A percentile compares a stretch with the other conserved stretches of the same genome.
Evolutionary conservation across 2,113 vertebrate genomes (phyloP).

Genomic region (Rhea pennata): DNA sequence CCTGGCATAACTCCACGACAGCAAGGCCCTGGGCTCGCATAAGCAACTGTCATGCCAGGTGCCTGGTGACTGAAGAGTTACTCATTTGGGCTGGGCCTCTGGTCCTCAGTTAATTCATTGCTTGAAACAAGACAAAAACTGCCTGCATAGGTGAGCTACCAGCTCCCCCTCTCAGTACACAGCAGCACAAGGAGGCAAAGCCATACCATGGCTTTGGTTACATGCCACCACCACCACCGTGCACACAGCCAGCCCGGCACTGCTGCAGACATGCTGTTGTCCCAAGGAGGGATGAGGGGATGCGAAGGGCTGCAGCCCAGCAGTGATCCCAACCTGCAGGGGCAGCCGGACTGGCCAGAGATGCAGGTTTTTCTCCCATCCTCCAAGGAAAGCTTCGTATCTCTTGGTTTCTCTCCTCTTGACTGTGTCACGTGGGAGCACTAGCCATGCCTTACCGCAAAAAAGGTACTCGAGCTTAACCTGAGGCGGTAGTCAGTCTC

Average conservation of each 20-base stretch:
- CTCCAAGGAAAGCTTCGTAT: too few relatives aligned
- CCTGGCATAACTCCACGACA: neutral
- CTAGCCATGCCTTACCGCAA: neutral
- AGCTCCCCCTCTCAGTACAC: too few relatives aligned
- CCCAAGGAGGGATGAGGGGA: neutral
- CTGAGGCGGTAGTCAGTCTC: neutral
- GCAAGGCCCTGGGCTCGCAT: neutral
- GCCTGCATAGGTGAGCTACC: too few relatives aligned
- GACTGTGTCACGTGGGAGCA: neutral
- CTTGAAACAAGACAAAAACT: too few relatives aligned
- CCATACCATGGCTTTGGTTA: too few relatives aligned
- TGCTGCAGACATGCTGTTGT: neutral
- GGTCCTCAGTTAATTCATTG: too few relatives aligned
- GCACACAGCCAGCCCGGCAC: neutral
- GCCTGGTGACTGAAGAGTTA: too few relatives aligned
- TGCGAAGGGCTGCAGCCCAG: neutral
- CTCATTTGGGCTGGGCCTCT: neutral
- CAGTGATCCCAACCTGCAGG: accelerated
- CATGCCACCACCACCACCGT: too few relatives aligned
- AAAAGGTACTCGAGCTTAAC: neutral
- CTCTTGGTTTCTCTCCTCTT: neutral
- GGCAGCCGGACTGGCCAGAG: neutral
- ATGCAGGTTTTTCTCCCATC: neutral
- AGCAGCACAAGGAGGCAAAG: too few relatives aligned
- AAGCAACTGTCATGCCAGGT: neutral